Percentiles rank a stretch among this genome's conserved stretches.
These are phyloP conservation scores for Dolichallabes microphthalmus DNA, from an alignment of 2,113 vertebrate species.

Conservation along the genomic window DNA sequence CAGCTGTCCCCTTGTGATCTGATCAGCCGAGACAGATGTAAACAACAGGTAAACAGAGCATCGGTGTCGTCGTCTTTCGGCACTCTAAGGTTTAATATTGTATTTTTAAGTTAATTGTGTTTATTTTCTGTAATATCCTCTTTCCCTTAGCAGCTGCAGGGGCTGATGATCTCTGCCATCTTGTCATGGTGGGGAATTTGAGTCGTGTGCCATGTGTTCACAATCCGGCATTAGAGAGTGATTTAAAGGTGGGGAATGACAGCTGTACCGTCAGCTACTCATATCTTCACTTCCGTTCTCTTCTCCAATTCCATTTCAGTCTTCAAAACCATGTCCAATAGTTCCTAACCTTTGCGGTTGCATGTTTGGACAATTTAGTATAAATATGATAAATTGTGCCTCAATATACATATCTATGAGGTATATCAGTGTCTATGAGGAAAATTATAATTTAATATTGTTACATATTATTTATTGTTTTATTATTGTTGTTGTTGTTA, in stretches of 20 bases:
- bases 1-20: not conserved
- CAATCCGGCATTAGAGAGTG: not conserved
- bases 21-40: not conserved
- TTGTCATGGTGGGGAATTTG: not conserved
- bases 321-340: not conserved
- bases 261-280: slow-evolving; percentile 51
- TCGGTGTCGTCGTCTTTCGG: not conserved
- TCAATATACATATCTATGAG: not conserved
- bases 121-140: not conserved
- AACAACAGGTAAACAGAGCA: not conserved
- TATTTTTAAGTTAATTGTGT: no score
- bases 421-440: not conserved
- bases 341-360: not conserved
- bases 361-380: not conserved
- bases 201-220: slow-evolving; percentile 7
- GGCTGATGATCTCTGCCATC: not conserved
- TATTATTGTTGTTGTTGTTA: not conserved
- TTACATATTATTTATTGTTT: not conserved
- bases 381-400: not conserved
- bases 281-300: not conserved
- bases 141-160: not conserved
- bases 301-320: not conserved
- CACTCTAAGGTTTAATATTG: not conserved
- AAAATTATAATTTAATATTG: not conserved
- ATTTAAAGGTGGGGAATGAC: slow-evolving; percentile 17